A percentile compares a stretch with the other conserved stretches of the same genome.
Evolutionary conservation across 2,113 vertebrate species (phyloP).

Genomic region (Collichthys lucidus): DNA sequence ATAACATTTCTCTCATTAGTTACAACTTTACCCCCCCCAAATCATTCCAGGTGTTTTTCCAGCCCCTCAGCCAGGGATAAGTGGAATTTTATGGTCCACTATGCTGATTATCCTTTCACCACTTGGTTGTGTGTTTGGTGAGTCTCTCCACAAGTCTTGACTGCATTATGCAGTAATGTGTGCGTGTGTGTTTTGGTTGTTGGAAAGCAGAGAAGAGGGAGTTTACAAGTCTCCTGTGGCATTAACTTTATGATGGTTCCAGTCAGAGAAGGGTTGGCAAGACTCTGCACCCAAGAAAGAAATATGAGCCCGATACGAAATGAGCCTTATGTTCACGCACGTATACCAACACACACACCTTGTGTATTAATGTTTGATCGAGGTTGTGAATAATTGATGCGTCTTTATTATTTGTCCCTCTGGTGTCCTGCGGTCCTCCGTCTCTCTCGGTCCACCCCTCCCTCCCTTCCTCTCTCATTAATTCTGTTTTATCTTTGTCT

Average conservation of each 20-base stretch:
- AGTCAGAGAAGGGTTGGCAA: conserved; percentile 66
- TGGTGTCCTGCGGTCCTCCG: conserved; percentile 56
- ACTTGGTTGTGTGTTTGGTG: conserved; percentile 21
- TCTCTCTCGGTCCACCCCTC: conserved; percentile 28
- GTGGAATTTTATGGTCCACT: conserved; percentile 38
- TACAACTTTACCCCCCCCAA: not conserved
- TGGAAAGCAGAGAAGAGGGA: conserved; percentile 46
- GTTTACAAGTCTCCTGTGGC: conserved; percentile 74
- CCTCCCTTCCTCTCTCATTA: conserved; percentile 48
- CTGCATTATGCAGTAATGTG: conserved; percentile 36
- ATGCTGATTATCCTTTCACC: conserved; percentile 16
- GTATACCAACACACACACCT: conserved; percentile 28
- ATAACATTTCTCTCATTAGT: not conserved
- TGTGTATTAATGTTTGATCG: conserved; percentile 73
- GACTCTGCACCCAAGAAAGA: conserved; percentile 68
- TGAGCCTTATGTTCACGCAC: conserved; percentile 41
- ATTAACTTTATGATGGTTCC: conserved; percentile 75
- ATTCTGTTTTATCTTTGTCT: conserved; percentile 71
- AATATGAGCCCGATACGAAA: conserved; percentile 67
- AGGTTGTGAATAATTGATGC: conserved; percentile 75
- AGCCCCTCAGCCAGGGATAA: conserved; percentile 12
- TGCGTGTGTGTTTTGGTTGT: conserved; percentile 18
- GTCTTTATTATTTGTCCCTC: conserved; percentile 72
- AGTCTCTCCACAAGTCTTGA: conserved; percentile 39
- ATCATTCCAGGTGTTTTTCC: conserved; percentile 38